Evolutionary conservation across 2,113 vertebrate genomes (phyloP), one percentile per base, ranked within the genome.

Genomic region (Pogonocichla stellata): DNA sequence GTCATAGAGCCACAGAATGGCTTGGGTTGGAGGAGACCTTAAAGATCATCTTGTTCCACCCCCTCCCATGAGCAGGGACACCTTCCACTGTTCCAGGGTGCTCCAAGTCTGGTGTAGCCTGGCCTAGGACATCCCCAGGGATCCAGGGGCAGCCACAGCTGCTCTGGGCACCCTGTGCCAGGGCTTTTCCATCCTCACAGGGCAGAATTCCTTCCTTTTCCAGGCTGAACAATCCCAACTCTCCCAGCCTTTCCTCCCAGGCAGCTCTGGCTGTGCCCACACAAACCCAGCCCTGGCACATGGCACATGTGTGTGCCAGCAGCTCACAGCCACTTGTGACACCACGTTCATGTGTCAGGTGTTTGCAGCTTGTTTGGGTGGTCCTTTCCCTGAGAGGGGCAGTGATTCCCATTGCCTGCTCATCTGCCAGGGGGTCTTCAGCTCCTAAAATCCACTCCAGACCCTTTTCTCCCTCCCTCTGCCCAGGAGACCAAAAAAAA

Each of bases 191-290:
- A 45, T 45, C 43, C 43, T 45, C 19, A 20, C 43, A 45, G 43
- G 43, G 43, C 43, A 45, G 43, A 45, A 45, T 45, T 45, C 43
- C 43, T 45, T 45, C 43, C 43, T 45, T 45, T 45, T 45, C 43
- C 43, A 45, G 43, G 43, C 43, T 45, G 43, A 45, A 45, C 43
- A 48, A 48, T 48, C 47, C 47, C 47, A 48, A 10, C 19, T 20
- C 9, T 45, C 43, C 19, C 19, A 45, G 9, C 43, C 43, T 45
- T 45, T 45, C 43, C 43, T 45, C 25, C 88, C 74, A 87, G 89
- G 89, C 64, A 65, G 42, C 96, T 96, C 78, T 47, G 74, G 71
- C 58, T 15, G 4, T 91, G 70, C 77, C 84, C 95, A 90, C 90
- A 61, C 64, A 80, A 22, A 26, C 43, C 79, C n/a, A 66, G 92